Percentiles rank a stretch among this genome's conserved stretches.
These are phyloP conservation scores for Cyprinodon diabolis DNA, from an alignment of 2,797 vertebrate species.

Conservation along the genomic window DNA sequence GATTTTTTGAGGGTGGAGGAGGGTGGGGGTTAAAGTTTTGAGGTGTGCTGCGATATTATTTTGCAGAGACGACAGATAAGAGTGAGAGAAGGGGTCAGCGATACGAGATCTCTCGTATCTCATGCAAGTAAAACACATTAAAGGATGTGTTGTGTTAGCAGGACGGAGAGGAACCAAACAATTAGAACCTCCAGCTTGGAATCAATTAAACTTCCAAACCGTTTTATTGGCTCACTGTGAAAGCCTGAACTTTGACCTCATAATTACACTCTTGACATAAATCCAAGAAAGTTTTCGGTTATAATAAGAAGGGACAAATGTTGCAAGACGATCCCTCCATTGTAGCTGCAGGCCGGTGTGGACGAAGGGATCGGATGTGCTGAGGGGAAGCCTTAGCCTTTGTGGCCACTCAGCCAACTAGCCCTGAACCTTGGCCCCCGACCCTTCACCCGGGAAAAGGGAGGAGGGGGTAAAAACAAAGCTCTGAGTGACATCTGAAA, in stretches of 20 bases:
- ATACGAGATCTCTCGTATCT: conserved; percentile 12
- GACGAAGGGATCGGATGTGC: conserved; percentile 75
- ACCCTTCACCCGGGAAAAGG: conserved; percentile 76
- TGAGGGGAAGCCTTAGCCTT: conserved; percentile 75
- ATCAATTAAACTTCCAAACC: conserved; percentile 42
- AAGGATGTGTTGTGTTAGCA: conserved; percentile 6
- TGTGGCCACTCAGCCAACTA: conserved; percentile 82
- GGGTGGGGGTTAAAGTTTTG: conserved; percentile 63
- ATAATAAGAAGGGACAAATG: conserved; percentile 67
- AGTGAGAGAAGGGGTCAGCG: conserved; percentile 7
- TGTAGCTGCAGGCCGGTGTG: conserved; percentile 63
- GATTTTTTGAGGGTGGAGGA: conserved; percentile 54
- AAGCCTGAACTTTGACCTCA: conserved; percentile 32
- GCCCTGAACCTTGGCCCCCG: conserved; percentile 82
- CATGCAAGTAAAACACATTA: conserved; percentile 8
- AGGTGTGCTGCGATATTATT: conserved; percentile 64
- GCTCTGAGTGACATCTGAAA: conserved; percentile 85
- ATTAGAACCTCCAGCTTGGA: conserved; percentile 51
- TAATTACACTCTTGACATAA: conserved; percentile 47
- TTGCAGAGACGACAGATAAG: neutral
- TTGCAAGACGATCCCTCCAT: conserved; percentile 67
- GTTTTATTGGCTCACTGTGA: conserved; percentile 44
- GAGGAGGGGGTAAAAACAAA: conserved; percentile 79
- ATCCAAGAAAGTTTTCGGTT: conserved; percentile 54
- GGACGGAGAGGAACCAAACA: conserved; percentile 31